Evolutionary conservation across 2,888 invertebrate species (phyloP).

Genomic region (Euplexia lucipara): DNA sequence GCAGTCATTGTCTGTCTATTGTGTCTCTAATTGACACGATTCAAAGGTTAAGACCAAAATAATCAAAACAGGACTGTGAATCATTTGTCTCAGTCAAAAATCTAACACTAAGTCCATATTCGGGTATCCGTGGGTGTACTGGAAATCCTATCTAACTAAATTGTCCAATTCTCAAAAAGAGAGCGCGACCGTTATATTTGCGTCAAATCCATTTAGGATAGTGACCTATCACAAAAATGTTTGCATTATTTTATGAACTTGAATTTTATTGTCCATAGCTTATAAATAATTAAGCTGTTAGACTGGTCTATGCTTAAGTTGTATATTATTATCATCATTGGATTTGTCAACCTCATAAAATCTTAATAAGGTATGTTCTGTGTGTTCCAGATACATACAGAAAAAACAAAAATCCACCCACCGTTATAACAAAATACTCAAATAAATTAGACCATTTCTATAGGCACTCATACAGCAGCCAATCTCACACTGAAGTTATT

Average conservation of each 20-base stretch:
- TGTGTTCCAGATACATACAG: background rate
- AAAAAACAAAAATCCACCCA: background rate
- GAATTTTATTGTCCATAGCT: slow-evolving; percentile 14
- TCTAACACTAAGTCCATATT: slow-evolving; percentile 28
- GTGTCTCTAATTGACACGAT: no score
- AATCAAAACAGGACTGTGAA: background rate
- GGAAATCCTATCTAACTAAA: slow-evolving; percentile 14
- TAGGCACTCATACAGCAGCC: no score
- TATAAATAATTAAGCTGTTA: slow-evolving; percentile 3
- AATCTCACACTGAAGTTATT: background rate
- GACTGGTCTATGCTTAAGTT: background rate
- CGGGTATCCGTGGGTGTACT: slow-evolving; percentile 29
- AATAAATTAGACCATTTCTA: background rate
- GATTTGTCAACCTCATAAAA: background rate
- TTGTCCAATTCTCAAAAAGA: background rate
- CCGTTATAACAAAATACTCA: background rate
- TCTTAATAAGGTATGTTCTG: background rate
- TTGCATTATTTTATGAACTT: slow-evolving; percentile 7
- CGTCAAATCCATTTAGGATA: slow-evolving; percentile 10
- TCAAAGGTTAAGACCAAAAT: no score
- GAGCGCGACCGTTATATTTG: slow-evolving; percentile 21
- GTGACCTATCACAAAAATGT: slow-evolving; percentile 34
- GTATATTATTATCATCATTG: background rate
- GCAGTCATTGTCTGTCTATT: no score
- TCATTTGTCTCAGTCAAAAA: background rate